phyloP scores from a whole-genome alignment of 2,797 vertebrate species.

The Vireo griseus region DNA sequence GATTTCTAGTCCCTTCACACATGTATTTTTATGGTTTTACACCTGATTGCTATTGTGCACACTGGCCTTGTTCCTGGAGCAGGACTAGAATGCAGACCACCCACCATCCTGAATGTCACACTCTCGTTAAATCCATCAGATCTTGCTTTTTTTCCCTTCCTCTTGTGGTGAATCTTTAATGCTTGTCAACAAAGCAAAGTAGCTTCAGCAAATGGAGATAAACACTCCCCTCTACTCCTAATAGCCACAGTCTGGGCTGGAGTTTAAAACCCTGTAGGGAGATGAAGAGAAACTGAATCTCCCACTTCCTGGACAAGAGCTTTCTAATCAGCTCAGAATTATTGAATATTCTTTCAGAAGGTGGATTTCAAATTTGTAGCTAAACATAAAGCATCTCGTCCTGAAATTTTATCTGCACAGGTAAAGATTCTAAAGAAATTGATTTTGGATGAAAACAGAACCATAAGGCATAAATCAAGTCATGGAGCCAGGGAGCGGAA shows the following conservation, averaged over 20 bases:
- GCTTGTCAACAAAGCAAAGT: neutral
- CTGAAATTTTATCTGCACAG: neutral
- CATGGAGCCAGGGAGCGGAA: neutral
- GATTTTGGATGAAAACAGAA: slow-evolving; percentile 41
- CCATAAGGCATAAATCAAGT: neutral
- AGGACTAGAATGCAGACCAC: neutral
- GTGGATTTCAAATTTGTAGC: neutral
- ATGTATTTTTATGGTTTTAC: neutral
- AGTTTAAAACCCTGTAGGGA: neutral
- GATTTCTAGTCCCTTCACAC: neutral
- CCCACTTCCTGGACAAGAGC: neutral
- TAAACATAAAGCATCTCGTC: slow-evolving; percentile 7
- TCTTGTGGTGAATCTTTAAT: neutral
- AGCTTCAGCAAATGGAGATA: neutral
- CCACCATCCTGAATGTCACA: neutral
- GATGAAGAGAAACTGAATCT: neutral
- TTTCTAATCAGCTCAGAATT: neutral
- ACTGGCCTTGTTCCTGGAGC: neutral
- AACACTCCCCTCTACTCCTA: neutral
- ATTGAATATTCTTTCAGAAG: slow-evolving; percentile 11
- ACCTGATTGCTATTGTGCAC: neutral
- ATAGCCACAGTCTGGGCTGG: neutral
- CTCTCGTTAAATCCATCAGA: neutral
- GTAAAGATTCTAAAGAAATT: slow-evolving; percentile 8
- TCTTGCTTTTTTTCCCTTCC: neutral